These are phyloP conservation scores for Helobdella robusta DNA, from an alignment of 2,888 invertebrate genomes.

Conservation along the genomic window DNA sequence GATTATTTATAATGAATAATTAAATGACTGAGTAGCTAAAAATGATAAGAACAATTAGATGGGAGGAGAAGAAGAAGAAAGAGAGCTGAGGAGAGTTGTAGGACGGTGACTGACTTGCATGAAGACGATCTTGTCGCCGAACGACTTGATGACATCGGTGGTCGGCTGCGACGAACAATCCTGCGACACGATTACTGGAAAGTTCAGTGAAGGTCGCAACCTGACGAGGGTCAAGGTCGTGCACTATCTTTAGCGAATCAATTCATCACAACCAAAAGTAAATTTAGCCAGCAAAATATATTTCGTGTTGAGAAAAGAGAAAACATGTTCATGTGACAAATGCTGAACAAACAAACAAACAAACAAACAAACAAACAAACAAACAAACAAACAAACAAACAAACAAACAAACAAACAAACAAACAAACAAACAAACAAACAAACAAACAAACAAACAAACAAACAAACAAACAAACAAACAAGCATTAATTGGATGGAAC, in stretches of 20 bases:
- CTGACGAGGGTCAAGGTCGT: too few species aligned
- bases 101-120: constrained; percentile 24
- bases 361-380: not conserved
- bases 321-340: not conserved
- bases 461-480: not conserved
- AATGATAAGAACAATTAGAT: too few species aligned
- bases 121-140: constrained; percentile 56
- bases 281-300: not conserved
- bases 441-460: not conserved
- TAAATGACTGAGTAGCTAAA: too few species aligned
- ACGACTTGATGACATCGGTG: constrained; percentile 67
- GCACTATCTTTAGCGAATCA: not conserved
- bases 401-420: not conserved
- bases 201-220: constrained; percentile 64
- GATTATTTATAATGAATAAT: too few species aligned
- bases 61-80: too few species aligned
- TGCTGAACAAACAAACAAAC: not conserved
- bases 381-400: not conserved
- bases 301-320: not conserved
- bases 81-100: too few species aligned
- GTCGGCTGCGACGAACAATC: constrained; percentile 87
- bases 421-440: not conserved
- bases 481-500: too few species aligned
- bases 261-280: not conserved
- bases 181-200: constrained; percentile 90